A percentile compares a stretch with the other conserved stretches of the same genome.
phyloP scores from a whole-genome alignment of 2,113 vertebrate genomes.

The Pungitius pungitius region DNA sequence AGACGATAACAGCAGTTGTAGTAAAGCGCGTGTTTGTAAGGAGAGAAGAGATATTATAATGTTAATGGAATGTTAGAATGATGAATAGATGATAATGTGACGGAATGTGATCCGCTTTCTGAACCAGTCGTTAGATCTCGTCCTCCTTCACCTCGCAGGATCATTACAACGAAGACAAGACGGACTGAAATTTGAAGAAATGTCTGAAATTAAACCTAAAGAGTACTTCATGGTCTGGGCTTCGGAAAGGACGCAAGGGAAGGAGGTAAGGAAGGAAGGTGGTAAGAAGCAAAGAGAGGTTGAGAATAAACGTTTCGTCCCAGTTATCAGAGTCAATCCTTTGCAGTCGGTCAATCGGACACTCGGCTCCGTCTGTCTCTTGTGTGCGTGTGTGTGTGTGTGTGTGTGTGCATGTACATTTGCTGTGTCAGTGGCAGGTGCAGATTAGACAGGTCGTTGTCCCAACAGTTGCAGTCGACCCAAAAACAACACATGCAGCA shows the following conservation, averaged over 20 bases:
- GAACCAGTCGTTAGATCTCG: too few species aligned
- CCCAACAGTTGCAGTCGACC: conserved; percentile 68
- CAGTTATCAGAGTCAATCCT: not conserved
- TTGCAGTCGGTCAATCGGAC: conserved; percentile 21
- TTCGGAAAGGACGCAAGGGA: not conserved
- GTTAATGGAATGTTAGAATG: conserved; percentile 19
- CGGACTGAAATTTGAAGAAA: not conserved
- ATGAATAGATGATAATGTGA: not conserved
- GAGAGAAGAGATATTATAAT: too few species aligned
- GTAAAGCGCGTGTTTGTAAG: not conserved
- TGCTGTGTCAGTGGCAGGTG: conserved; percentile 80
- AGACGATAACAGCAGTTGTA: not conserved
- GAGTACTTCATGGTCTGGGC: not conserved
- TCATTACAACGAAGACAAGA: too few species aligned
- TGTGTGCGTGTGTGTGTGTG: conserved; percentile 47
- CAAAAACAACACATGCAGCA: conserved; percentile 68
- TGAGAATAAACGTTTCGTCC: not conserved
- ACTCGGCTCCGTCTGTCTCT: conserved; percentile 46
- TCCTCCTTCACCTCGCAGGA: too few species aligned
- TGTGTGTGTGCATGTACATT: conserved; percentile 52
- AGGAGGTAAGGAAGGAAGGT: not conserved
- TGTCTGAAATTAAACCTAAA: not conserved
- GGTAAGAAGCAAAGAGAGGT: not conserved
- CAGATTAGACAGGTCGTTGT: conserved; percentile 67
- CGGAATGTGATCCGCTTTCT: too few species aligned